Evolutionary conservation across 2,797 vertebrate species (phyloP), one percentile per base, ranked within the genome.

Genomic region (Mastacembelus armatus): DNA sequence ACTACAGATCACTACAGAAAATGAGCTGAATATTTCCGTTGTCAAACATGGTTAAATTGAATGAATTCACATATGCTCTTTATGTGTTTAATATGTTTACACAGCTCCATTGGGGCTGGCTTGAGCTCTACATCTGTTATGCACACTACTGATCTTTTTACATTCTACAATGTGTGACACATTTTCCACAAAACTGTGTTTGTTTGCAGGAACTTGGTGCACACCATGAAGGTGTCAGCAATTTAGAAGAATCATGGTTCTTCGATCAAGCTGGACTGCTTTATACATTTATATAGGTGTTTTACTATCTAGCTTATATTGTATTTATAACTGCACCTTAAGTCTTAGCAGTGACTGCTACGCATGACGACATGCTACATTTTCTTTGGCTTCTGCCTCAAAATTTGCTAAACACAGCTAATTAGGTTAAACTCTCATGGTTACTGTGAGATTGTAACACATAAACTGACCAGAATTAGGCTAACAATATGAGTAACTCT

Each of bases 401-500:
- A 6, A 32, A 10, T 39, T 29, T 42, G 30, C 35, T 14, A 43
- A 50, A 47, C 8, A 35, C 26, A 35, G 21, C 22, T 60, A 36
- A 64, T 64, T 27, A 47, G 33, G 43, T 44, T 4, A 64, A 62
- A 24, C 14, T 4, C 10, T 30, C 2, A 4, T 10, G 30, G 44
- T 18, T 33, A 10, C 35, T 66, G 30, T 12, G n/a, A 36, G 40
- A 61, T 2, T 22, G 29, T 35, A 52, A 21, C 30, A n/a, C 29
- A 3, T 8, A 24, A 60, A 5, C 5, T 43, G n/a, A 27, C 8
- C 33, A 71, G 14, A 52, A 57, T 49, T 27, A 16, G 15, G 40
- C 35, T 60, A 29, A 47, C 49, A 69, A 63, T 40, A 32, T 54
- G 5, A 15, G 22, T 15, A 43, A 33, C n/a, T n/a, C n/a, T n/a